Conservation (phyloP, 2,888 invertebrate species). For the Drosophila stalkeri region DNA sequence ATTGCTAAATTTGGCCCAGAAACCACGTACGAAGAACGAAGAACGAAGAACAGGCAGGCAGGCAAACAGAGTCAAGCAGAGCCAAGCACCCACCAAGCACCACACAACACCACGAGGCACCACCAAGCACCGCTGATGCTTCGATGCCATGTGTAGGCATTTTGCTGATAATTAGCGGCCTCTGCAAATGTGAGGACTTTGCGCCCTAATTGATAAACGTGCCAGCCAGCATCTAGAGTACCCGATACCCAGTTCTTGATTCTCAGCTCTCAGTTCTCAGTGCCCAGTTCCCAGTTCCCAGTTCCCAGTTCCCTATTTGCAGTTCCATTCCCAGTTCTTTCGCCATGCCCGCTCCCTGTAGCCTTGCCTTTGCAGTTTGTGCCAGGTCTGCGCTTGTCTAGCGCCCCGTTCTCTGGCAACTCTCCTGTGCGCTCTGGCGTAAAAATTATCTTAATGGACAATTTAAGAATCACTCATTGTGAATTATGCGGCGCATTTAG, state of each 20-base stretch:
- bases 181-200: constrained; percentile 50
- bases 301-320: not conserved
- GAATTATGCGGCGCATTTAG: constrained; percentile 82
- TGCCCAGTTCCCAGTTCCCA: constrained; percentile 9
- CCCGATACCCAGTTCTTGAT: constrained; percentile 3
- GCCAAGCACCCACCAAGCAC: constrained; percentile 8
- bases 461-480: constrained; percentile 83
- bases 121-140: constrained; percentile 14
- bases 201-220: constrained; percentile 78
- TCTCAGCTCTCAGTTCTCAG: not conserved
- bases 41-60: not conserved
- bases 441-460: constrained; percentile 82
- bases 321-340: constrained; percentile 27
- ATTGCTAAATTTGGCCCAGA: constrained; percentile 73
- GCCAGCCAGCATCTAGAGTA: constrained; percentile 33
- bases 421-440: constrained; percentile 64
- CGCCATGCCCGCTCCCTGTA: not conserved
- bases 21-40: constrained; percentile 29
- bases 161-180: constrained; percentile 75
- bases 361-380: constrained; percentile 19
- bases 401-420: constrained; percentile 28
- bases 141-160: constrained; percentile 69
- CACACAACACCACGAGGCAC: constrained; percentile 8
- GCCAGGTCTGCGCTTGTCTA: constrained; percentile 49
- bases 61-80: not conserved